These are phyloP conservation scores for Malacoraja senta DNA, from an alignment of 2,797 vertebrate genomes.

Conservation along the genomic window DNA sequence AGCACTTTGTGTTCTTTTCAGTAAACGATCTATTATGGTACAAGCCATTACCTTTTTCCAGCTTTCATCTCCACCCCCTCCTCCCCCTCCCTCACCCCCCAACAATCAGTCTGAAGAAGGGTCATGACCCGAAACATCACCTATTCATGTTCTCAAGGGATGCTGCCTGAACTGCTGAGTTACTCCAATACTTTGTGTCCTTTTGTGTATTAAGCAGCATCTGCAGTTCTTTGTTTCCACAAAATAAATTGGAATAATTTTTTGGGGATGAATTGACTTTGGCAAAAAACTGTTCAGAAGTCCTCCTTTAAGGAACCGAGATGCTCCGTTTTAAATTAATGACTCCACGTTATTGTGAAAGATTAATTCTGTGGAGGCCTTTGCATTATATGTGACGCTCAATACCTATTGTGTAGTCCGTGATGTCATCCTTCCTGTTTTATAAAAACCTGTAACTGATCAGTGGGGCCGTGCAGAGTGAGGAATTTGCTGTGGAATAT, in stretches of 20 bases:
- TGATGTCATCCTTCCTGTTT: constrained; percentile 29
- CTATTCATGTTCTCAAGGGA: no score
- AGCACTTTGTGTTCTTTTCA: no score
- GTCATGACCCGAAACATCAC: no score
- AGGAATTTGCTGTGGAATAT: background rate
- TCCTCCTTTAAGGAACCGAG: background rate
- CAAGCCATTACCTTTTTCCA: background rate
- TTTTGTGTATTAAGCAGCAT: no score
- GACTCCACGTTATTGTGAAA: background rate
- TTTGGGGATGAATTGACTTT: background rate
- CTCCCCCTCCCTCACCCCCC: no score
- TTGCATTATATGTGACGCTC: background rate
- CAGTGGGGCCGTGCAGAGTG: background rate
- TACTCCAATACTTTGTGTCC: no score
- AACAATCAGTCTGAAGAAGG: no score
- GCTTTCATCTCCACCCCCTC: no score
- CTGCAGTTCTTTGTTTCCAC: no score
- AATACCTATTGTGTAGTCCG: background rate
- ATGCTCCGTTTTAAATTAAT: background rate
- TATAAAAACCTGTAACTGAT: constrained; percentile 23
- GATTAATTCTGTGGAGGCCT: background rate
- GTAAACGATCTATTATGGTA: no score
- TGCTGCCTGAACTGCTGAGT: no score
- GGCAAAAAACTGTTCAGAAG: background rate
- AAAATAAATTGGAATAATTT: background rate